Conservation (phyloP, 1,140 invertebrate species). For the Gerris buenoi region DNA sequence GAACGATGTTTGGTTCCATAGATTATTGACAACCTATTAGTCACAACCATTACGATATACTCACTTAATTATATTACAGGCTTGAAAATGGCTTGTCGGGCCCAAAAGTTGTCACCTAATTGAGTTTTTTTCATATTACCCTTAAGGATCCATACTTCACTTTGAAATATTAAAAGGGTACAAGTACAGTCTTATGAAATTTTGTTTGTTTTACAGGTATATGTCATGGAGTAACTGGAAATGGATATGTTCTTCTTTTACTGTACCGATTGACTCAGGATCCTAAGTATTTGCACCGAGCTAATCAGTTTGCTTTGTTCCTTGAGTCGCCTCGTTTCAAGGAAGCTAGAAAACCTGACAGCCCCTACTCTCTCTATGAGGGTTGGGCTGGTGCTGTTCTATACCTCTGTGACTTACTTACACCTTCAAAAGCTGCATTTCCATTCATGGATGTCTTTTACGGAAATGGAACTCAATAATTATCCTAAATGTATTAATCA, state of each 20-base stretch:
- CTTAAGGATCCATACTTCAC: no score
- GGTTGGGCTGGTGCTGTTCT: conserved; percentile 72
- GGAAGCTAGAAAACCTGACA: conserved; percentile 57
- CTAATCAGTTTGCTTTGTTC: conserved; percentile 61
- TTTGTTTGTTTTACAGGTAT: conserved; percentile 38
- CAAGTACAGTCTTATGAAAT: no score
- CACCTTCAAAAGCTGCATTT: conserved; percentile 59
- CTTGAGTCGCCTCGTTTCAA: conserved; percentile 50
- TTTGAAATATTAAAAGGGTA: no score
- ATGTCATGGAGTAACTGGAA: conserved; percentile 75
- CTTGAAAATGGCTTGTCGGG: no score
- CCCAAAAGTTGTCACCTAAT: not conserved
- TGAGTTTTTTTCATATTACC: not conserved
- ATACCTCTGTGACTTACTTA: conserved; percentile 57
- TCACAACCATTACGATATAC: no score
- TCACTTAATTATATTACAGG: no score
- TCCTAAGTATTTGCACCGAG: conserved; percentile 52
- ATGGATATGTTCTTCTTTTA: conserved; percentile 67
- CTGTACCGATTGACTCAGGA: conserved; percentile 60
- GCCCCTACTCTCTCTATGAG: conserved; percentile 69
- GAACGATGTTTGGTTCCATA: no score
- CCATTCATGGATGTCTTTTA: conserved; percentile 41
- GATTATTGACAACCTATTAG: no score
- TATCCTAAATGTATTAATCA: no score
- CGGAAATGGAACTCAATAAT: no score